phyloP scores from a whole-genome alignment of 2,888 invertebrate genomes.

The Lycophotia porphyrea region DNA sequence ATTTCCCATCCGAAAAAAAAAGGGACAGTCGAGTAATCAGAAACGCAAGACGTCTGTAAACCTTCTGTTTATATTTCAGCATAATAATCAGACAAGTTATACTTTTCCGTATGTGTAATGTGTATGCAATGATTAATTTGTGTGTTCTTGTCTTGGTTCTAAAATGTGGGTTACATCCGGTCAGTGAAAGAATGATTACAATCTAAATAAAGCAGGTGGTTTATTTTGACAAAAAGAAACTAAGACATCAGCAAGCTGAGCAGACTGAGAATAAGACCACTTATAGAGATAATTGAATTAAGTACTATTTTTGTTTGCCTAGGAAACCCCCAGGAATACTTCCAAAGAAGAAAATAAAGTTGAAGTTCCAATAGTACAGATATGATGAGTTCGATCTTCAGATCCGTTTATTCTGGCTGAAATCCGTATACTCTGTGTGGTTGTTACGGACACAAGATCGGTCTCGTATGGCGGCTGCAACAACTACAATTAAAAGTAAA shows the following conservation, averaged over 20 bases:
- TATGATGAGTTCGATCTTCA: no score
- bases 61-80: constrained; percentile 26
- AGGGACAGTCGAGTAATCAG: not conserved
- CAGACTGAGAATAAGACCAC: not conserved
- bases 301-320: not conserved
- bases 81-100: constrained; percentile 8
- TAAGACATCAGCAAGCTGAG: not conserved
- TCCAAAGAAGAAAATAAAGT: not conserved
- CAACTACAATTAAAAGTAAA: not conserved
- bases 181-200: constrained; percentile 29
- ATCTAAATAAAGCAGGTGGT: not conserved
- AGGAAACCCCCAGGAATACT: not conserved
- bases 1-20: no score
- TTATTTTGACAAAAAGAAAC: not conserved
- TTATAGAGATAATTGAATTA: not conserved
- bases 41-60: not conserved
- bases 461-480: not conserved
- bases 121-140: constrained; percentile 53
- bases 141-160: constrained; percentile 41
- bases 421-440: not conserved
- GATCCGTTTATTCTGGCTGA: no score
- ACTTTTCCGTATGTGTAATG: constrained; percentile 25
- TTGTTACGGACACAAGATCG: not conserved
- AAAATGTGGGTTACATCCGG: constrained; percentile 51
- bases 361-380: not conserved